Evolutionary conservation across 2,113 vertebrate genomes (phyloP).

Genomic region (Arvicanthis niloticus): DNA sequence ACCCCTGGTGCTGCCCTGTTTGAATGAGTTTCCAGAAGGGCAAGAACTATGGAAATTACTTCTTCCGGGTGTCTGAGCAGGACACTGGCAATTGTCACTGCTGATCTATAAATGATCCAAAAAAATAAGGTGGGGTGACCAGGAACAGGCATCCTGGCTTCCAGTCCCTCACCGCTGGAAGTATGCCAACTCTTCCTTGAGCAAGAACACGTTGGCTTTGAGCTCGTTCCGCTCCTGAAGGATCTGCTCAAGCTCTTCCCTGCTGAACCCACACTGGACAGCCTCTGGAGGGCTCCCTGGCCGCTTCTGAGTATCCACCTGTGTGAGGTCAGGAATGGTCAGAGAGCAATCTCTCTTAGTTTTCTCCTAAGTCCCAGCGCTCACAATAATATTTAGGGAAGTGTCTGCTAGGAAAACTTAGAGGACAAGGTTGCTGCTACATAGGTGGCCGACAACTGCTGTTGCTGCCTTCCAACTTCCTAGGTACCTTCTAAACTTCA

Average conservation of each 20-base stretch:
- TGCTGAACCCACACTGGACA: slow-evolving; percentile 90
- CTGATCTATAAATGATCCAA: background rate
- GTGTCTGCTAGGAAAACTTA: background rate
- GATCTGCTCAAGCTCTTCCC: slow-evolving; percentile 95
- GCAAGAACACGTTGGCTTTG: slow-evolving; percentile 96
- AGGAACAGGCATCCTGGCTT: background rate
- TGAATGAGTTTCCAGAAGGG: background rate
- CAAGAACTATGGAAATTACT: background rate
- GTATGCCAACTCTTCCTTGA: slow-evolving; percentile 96
- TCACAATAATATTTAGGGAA: background rate
- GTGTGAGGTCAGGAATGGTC: background rate
- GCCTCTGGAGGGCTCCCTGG: background rate
- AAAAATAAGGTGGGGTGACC: slow-evolving; percentile 10
- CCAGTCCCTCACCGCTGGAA: slow-evolving; percentile 92
- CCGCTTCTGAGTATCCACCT: background rate
- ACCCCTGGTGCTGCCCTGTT: background rate
- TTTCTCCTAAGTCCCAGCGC: background rate
- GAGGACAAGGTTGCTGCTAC: background rate
- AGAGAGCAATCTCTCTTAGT: background rate
- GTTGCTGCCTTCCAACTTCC: background rate
- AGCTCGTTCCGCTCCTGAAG: slow-evolving; percentile 96
- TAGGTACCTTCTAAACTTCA: background rate
- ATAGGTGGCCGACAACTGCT: background rate
- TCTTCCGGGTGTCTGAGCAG: background rate
- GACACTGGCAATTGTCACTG: background rate